These are phyloP conservation scores for Chitala chitala DNA, from an alignment of 2,113 vertebrate species.

Conservation along the genomic window DNA sequence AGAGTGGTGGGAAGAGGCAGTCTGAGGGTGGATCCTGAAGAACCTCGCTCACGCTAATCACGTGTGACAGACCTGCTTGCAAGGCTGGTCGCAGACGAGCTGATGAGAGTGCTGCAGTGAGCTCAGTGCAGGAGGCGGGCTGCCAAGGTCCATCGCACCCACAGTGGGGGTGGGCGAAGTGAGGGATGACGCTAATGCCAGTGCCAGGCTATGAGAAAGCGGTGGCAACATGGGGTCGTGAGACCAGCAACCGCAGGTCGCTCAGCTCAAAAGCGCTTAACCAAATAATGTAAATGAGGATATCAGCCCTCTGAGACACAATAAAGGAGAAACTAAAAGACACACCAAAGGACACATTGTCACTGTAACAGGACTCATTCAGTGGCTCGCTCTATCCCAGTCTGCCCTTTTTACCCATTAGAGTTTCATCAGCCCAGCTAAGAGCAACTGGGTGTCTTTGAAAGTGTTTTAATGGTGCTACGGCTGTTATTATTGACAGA, in stretches of 20 bases:
- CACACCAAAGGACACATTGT: no score
- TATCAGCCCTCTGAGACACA: not conserved
- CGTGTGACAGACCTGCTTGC: not conserved
- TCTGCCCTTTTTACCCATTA: not conserved
- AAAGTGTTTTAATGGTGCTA: not conserved
- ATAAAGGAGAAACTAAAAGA: not conserved
- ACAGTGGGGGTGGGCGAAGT: no score
- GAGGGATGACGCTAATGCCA: no score
- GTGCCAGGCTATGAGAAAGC: no score
- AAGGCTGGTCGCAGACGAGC: not conserved
- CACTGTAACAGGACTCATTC: not conserved
- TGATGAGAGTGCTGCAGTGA: not conserved
- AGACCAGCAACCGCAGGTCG: no score
- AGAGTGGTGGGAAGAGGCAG: not conserved
- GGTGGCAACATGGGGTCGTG: no score
- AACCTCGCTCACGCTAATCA: not conserved
- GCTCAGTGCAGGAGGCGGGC: not conserved
- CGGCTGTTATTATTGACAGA: not conserved
- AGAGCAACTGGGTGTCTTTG: not conserved
- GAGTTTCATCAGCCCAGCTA: not conserved
- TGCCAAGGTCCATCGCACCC: no score
- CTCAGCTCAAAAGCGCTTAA: no score
- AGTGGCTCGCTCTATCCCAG: not conserved
- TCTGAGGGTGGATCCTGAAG: not conserved
- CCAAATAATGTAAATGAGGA: not conserved